phyloP scores from a whole-genome alignment of 1,140 invertebrate species.

The Trachymyrmex septentrionalis region DNA sequence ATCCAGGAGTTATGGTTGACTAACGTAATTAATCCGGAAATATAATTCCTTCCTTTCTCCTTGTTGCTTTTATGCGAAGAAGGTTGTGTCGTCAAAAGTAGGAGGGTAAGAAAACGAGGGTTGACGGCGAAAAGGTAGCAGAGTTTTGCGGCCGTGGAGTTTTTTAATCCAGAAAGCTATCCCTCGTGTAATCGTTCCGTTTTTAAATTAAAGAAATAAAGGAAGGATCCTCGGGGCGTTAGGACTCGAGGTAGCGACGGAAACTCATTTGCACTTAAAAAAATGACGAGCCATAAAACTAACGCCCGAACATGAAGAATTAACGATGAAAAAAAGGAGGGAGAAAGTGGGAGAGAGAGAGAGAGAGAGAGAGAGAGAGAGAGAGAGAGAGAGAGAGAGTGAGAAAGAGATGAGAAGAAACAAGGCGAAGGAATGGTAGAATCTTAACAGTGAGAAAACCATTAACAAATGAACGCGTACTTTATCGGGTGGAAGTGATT shows the following conservation, averaged over 20 bases:
- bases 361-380: conserved; percentile 41
- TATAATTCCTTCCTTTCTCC: conserved; percentile 54
- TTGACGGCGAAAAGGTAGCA: conserved; percentile 62
- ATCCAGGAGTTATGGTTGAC: conserved; percentile 56
- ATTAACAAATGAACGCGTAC: conserved; percentile 85
- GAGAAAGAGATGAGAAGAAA: conserved; percentile 4
- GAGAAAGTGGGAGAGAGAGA: conserved; percentile 40
- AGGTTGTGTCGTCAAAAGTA: conserved; percentile 55
- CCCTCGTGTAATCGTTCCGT: conserved; percentile 80
- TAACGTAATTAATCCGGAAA: conserved; percentile 67
- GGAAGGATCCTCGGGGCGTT: conserved; percentile 71
- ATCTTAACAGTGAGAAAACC: conserved; percentile 77
- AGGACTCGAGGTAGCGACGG: conserved; percentile 64
- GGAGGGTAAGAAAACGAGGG: conserved; percentile 68
- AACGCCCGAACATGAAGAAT: conserved; percentile 81
- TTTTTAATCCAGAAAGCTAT: conserved; percentile 82
- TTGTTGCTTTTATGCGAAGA: conserved; percentile 59
- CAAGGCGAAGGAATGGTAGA: conserved; percentile 56
- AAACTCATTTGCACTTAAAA: conserved; percentile 86
- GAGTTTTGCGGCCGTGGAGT: conserved; percentile 64
- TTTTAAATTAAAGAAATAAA: conserved; percentile 85
- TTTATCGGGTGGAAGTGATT: conserved; percentile 86
- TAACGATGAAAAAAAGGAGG: conserved; percentile 74
- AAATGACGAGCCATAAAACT: conserved; percentile 86
- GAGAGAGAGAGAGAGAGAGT: conserved; percentile 26